Percentiles rank a stretch among this genome's conserved stretches.
phyloP scores from a whole-genome alignment of 1,140 invertebrate genomes.

The Micrasema minimum region DNA sequence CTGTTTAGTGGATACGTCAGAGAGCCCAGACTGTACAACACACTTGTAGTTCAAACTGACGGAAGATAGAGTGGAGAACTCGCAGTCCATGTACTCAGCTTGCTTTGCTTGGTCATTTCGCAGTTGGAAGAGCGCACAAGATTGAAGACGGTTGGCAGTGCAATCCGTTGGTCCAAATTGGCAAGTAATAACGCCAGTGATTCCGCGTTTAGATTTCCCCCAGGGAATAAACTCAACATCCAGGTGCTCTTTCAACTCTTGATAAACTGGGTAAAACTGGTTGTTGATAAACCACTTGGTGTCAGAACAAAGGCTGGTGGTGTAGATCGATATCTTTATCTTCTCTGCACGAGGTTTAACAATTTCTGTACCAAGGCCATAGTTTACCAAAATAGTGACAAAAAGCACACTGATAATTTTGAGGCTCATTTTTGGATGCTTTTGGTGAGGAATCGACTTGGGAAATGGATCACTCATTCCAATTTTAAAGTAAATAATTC shows the following conservation, averaged over 20 bases:
- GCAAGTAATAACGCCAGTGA: slow-evolving; percentile 54
- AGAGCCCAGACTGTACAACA: slow-evolving; percentile 22
- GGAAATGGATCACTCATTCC: no score
- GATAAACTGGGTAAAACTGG: slow-evolving; percentile 55
- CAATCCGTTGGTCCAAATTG: slow-evolving; percentile 58
- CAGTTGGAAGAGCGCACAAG: slow-evolving; percentile 57
- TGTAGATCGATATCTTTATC: slow-evolving; percentile 57
- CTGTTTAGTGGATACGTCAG: background rate
- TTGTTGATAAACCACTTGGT: slow-evolving; percentile 56
- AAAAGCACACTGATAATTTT: background rate
- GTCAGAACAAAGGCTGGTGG: slow-evolving; percentile 57
- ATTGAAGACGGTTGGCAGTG: slow-evolving; percentile 60
- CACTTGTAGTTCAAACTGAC: slow-evolving; percentile 24
- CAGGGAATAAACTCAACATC: slow-evolving; percentile 61
- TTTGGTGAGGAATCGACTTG: no score
- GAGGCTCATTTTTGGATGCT: no score
- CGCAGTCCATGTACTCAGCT: slow-evolving; percentile 43
- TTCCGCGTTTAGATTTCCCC: slow-evolving; percentile 56
- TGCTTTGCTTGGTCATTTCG: slow-evolving; percentile 55
- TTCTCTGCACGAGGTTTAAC: slow-evolving; percentile 32
- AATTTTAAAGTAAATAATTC: no score
- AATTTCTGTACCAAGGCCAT: background rate
- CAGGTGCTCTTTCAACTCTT: slow-evolving; percentile 56
- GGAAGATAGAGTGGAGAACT: slow-evolving; percentile 19
- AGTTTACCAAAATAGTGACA: background rate